Evolutionary conservation across 2,113 vertebrate species (phyloP).

Genomic region (Oryzias curvinotus): DNA sequence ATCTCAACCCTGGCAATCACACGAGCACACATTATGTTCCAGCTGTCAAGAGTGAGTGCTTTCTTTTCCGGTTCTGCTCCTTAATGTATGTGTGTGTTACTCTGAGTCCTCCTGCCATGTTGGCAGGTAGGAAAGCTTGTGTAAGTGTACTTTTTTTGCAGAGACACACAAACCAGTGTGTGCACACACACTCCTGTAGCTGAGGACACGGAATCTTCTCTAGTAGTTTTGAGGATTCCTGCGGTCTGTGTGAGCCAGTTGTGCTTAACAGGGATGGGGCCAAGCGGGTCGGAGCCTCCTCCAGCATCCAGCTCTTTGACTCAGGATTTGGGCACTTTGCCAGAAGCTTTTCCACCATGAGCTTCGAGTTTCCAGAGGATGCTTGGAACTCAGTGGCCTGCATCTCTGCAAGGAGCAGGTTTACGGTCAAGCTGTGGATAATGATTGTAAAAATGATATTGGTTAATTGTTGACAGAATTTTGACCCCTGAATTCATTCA

Average conservation of each 20-base stretch:
- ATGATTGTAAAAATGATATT: too few species aligned
- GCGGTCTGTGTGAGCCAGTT: conserved; percentile 41
- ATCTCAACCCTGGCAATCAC: conserved; percentile 32
- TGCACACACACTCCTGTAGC: conserved; percentile 12
- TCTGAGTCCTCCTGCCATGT: conserved; percentile 9
- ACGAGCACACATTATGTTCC: conserved; percentile 16
- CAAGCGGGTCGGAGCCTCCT: conserved; percentile 28
- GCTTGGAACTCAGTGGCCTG: conserved; percentile 16
- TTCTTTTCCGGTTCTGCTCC: conserved; percentile 34
- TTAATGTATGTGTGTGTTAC: conserved; percentile 23
- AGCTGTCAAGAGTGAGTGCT: conserved; percentile 40
- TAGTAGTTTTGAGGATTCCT: conserved; percentile 42
- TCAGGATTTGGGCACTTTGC: conserved; percentile 23
- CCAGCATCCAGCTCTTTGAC: conserved; percentile 45
- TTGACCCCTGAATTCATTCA: neutral
- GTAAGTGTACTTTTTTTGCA: conserved; percentile 34
- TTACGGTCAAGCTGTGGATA: neutral
- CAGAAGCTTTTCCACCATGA: conserved; percentile 25
- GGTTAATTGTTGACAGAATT: too few species aligned
- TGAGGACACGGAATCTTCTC: conserved; percentile 23
- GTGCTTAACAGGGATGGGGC: conserved; percentile 23
- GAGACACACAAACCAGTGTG: conserved; percentile 3
- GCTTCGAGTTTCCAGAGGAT: conserved; percentile 36
- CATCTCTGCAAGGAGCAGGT: neutral
- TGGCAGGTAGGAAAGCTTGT: conserved; percentile 32